A percentile compares a stretch with the other conserved stretches of the same genome.
These are phyloP conservation scores for Eilema griseolum DNA, from an alignment of 2,888 invertebrate species.

Conservation along the genomic window DNA sequence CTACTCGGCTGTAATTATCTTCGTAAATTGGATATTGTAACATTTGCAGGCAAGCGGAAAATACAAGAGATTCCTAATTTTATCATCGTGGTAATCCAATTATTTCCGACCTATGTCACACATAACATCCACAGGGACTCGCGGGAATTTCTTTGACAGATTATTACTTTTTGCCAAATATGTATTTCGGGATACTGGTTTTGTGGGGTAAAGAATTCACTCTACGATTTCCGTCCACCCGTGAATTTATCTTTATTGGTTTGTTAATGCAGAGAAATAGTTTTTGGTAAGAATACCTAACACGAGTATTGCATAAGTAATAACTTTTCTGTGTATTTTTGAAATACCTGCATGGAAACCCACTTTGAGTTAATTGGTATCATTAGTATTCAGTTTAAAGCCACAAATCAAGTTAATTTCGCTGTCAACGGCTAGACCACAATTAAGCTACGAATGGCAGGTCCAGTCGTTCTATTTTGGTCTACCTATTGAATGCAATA, in stretches of 20 bases:
- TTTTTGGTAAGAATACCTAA: background rate
- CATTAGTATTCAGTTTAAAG: background rate
- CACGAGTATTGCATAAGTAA: background rate
- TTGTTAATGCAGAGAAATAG: background rate
- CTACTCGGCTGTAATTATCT: slow-evolving; percentile 38
- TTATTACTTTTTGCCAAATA: slow-evolving; percentile 39
- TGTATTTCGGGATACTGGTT: slow-evolving; percentile 16
- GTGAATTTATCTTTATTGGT: slow-evolving; percentile 1
- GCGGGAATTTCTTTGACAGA: slow-evolving; percentile 43
- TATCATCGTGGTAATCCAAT: slow-evolving; percentile 78
- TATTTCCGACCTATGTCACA: slow-evolving; percentile 66
- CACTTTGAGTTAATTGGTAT: too few species aligned
- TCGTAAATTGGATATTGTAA: slow-evolving; percentile 59
- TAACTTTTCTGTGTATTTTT: background rate
- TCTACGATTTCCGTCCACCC: background rate
- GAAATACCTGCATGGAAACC: background rate
- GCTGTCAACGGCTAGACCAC: background rate
- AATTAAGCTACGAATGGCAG: background rate
- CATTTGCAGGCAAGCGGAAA: slow-evolving; percentile 67
- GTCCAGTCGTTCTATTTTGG: background rate
- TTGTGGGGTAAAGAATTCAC: background rate
- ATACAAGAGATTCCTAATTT: slow-evolving; percentile 78
- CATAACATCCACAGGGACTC: slow-evolving; percentile 48
- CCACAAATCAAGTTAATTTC: background rate
- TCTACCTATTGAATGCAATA: background rate